These are phyloP conservation scores for Andrena minutula DNA, from an alignment of 2,888 invertebrate genomes.

Conservation along the genomic window DNA sequence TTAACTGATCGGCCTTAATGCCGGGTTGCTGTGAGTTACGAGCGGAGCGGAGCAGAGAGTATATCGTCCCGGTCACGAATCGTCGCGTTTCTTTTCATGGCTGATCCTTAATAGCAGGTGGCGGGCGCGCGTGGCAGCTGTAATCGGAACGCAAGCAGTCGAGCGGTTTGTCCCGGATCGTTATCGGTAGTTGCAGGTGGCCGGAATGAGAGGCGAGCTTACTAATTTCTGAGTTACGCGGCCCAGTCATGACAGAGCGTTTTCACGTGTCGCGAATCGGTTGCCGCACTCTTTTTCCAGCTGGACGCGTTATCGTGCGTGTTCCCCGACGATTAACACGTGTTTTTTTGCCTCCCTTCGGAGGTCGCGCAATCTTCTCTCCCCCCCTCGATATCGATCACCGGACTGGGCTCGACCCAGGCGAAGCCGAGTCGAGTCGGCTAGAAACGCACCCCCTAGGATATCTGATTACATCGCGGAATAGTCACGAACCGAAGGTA, in stretches of 20 bases:
- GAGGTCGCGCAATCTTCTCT: slow-evolving; percentile 5
- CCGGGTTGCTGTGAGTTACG: slow-evolving; percentile 9
- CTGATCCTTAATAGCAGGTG: slow-evolving; percentile 34
- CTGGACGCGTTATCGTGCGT: slow-evolving; percentile 67
- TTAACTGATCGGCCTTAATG: slow-evolving; percentile 11
- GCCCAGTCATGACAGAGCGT: slow-evolving; percentile 42
- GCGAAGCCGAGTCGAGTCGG: neutral
- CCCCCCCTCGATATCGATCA: slow-evolving; percentile 67
- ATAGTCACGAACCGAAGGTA: slow-evolving; percentile 64
- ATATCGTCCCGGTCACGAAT: slow-evolving; percentile 23
- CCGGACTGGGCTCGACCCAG: slow-evolving; percentile 5
- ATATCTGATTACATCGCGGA: slow-evolving; percentile 62
- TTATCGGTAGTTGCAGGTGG: slow-evolving; percentile 44
- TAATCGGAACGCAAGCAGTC: slow-evolving; percentile 34
- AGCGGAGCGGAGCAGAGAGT: neutral
- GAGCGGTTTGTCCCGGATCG: slow-evolving; percentile 46
- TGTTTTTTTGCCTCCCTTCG: slow-evolving; percentile 50
- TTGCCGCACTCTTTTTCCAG: slow-evolving; percentile 30
- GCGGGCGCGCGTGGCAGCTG: neutral
- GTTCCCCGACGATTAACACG: slow-evolving; percentile 70
- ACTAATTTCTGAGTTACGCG: slow-evolving; percentile 68
- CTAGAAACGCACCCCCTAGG: slow-evolving; percentile 48
- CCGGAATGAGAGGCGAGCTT: slow-evolving; percentile 34
- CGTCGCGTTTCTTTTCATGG: slow-evolving; percentile 15
- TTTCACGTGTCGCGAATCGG: neutral